Evolutionary conservation across 2,888 invertebrate genomes (phyloP), one percentile per base, ranked within the genome.

Genomic region (Chromoteleia sp.): DNA sequence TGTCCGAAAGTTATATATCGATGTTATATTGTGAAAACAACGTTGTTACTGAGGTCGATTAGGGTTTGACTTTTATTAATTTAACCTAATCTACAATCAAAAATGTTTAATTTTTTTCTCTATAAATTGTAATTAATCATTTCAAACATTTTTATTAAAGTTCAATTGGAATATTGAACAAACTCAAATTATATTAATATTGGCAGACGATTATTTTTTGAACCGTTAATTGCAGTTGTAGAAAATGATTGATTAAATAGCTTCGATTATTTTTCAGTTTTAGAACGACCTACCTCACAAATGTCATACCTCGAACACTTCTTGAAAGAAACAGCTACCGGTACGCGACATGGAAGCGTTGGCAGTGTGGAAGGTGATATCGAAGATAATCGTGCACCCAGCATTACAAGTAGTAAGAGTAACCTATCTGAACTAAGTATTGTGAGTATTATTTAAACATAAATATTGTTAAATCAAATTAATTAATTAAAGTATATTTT

Each of bases 281-380:
- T 97, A 93, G 97, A 97, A 90, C 94, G 97, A 85, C 97, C 97
- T 59, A 95, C 97, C 36, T 98, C 98, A 30, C 97, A 97, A 92
- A 96, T 97, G 95, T 97, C 97, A 84, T 97, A 97, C 92, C 92
- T 97, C 90, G 97, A 97, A 90, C 97, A 97, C 89, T 98, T 98
- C 91, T 93, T 98, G 86, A 97, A 97, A 90, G 97, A 97, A 91
- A 93, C 94, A 59, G 92, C 92, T 7, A 92, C 91, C 36, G 91
- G 90, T 81, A 88, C 90, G 61, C 91, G 91, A 81, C 92, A 91
- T 71, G 91, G 91, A 70, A 95, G 94, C 41, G 93, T 95, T 68
- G 95, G 95, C 88, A 95, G 95, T 85, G 95, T 95, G 89, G 95
- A 95, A 88, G 95, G 94, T 73, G 95, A 95, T 89, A 94, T 95